Evolutionary conservation across 2,888 invertebrate genomes (phyloP), one percentile per base, ranked within the genome.

Genomic region (Dexiosoma caninum): DNA sequence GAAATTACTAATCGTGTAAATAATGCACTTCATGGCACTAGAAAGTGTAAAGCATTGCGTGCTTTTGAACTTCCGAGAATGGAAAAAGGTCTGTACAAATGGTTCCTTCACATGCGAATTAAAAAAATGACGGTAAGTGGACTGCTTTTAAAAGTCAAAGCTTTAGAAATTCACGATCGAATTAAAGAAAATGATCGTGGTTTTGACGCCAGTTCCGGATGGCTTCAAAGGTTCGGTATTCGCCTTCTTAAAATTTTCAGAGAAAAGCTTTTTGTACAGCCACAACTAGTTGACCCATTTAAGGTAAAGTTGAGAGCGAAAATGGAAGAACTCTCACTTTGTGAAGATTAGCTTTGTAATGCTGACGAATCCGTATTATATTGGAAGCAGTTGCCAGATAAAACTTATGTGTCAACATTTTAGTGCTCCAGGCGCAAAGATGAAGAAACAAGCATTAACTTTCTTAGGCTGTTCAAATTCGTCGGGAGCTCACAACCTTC

Each of bases 331-430:
- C 55, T 76, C 32, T 32, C 40, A 8, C 51, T 80, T 53, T 66
- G 53, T 46, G 49, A 64, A 19, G 60, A 67, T 60, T 70, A 80
- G 66, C 42, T 71, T 42, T 71, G 59, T 46, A 78, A 64, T 46
- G 64, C 49, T 49, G 49, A 49, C 57, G 64, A 55, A 32, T 70
- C 70, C 19, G 77, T 64, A 10, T 57, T 72, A 23, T 79, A 62
- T 55, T 79, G 57, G 57, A 79, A 64, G 32, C 21, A 74, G 51
- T 30, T 64, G 40, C 57, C 72, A 46, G 37, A 60, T 19, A 60
- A 60, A 60, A 55, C 44, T 10, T 49, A 16, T 27, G 6, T 27
- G 27, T 27, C 27, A 27, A 5, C 27, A 27, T 27, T 27, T 3
- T 3, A 27, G 27, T 27, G 27, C 27, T 27, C 27, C 27, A 27